These are phyloP conservation scores for Hephaestus fuliginosus DNA, from an alignment of 2,797 vertebrate genomes.

Conservation along the genomic window DNA sequence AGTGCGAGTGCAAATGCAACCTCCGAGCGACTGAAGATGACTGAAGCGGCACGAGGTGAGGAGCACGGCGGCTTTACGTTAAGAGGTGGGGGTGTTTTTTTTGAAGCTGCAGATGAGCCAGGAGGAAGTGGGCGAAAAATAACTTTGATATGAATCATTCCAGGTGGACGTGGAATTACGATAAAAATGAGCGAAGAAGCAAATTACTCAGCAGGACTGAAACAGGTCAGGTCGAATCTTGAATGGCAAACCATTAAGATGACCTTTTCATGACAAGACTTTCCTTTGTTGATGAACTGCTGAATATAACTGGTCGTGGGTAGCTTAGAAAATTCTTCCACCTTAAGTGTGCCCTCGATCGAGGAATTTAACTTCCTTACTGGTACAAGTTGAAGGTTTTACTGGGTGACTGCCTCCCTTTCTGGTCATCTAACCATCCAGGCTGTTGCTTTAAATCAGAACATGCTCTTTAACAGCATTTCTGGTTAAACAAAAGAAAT, in stretches of 20 bases:
- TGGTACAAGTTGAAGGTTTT: conserved; percentile 39
- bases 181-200: conserved; percentile 6
- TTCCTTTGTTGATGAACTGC: too few relatives aligned
- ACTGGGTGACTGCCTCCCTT: conserved; percentile 11
- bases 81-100: conserved; percentile 6
- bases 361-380: conserved; percentile 39
- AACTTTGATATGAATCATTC: not conserved
- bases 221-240: not conserved
- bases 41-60: conserved; percentile 27
- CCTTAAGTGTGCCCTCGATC: conserved; percentile 7
- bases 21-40: conserved; percentile 25
- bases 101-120: conserved; percentile 14
- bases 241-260: too few relatives aligned
- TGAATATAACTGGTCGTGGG: too few relatives aligned
- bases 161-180: not conserved
- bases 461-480: conserved; percentile 1
- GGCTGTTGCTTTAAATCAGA: conserved; percentile 29
- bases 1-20: conserved; percentile 32
- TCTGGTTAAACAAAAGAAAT: not conserved
- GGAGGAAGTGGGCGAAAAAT: not conserved
- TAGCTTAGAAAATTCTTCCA: not conserved
- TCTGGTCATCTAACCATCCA: conserved; percentile 29
- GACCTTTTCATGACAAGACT: too few relatives aligned
- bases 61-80: conserved; percentile 40
- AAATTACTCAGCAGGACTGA: conserved; percentile 1